Conservation (phyloP, 2,797 vertebrate genomes). For the Melanotaenia pygmaea region DNA sequence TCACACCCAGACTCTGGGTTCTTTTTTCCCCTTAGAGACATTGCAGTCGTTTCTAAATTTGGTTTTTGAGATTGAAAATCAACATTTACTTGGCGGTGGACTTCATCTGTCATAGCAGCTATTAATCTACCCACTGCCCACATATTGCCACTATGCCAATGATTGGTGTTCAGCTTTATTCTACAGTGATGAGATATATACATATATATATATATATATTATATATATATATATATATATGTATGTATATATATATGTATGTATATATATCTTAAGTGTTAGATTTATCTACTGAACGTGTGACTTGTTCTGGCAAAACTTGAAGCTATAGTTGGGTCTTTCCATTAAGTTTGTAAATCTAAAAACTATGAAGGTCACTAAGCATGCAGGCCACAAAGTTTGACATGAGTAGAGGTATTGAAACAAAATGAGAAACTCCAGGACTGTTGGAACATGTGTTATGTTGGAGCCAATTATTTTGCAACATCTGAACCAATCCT, state of each 20-base stretch:
- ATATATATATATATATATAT: too few relatives aligned
- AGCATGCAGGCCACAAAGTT: constrained; percentile 3
- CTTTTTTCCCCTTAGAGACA: neutral
- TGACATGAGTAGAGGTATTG: constrained; percentile 18
- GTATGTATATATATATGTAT: too few relatives aligned
- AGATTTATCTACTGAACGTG: neutral
- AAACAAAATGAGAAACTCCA: constrained; percentile 20
- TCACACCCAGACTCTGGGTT: neutral
- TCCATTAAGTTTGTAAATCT: neutral
- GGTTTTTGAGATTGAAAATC: neutral
- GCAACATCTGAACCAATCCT: constrained; percentile 30
- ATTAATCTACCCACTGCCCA: neutral
- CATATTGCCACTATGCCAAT: too few relatives aligned
- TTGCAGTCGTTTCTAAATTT: neutral
- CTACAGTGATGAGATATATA: neutral
- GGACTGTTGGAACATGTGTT: constrained; percentile 21
- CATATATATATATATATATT: too few relatives aligned
- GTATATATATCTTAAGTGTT: neutral
- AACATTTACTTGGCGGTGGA: neutral
- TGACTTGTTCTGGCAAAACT: neutral
- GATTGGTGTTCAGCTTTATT: neutral
- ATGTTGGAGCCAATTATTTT: constrained; percentile 18
- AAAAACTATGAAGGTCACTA: neutral
- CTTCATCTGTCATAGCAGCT: neutral
- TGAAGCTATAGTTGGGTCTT: neutral